These are phyloP conservation scores for Amphiduros pacificus DNA, from an alignment of 2,888 invertebrate genomes.

Conservation along the genomic window DNA sequence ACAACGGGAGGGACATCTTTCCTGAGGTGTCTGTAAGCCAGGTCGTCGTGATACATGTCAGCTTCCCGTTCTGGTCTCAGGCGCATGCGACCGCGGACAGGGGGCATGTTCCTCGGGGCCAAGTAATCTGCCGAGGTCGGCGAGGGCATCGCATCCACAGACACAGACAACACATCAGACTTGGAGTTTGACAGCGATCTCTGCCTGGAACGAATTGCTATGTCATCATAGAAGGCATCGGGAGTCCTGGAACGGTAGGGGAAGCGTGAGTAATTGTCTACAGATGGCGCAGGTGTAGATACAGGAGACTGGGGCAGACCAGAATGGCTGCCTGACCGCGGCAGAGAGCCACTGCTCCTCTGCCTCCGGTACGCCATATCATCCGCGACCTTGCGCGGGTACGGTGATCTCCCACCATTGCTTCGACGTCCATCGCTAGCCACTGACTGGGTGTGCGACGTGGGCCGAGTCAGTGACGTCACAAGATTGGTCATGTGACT, in stretches of 20 bases:
- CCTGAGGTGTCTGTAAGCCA: slow-evolving; percentile 24
- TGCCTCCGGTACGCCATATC: slow-evolving; percentile 31
- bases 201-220: neutral
- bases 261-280: neutral
- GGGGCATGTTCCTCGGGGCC: slow-evolving; percentile 10
- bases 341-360: too few relatives aligned
- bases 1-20: slow-evolving; percentile 22
- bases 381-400: slow-evolving; percentile 26
- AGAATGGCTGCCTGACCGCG: neutral
- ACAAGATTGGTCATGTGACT: neutral
- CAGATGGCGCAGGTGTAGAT: slow-evolving; percentile 3
- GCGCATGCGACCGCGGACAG: slow-evolving; percentile 21
- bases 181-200: neutral
- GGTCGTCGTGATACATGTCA: slow-evolving; percentile 36
- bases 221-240: slow-evolving; percentile 4
- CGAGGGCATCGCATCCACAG: slow-evolving; percentile 12
- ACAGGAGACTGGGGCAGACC: too few relatives aligned
- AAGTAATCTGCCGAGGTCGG: slow-evolving; percentile 31
- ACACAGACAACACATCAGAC: too few relatives aligned
- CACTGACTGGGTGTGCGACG: neutral
- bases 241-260: neutral
- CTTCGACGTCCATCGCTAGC: neutral
- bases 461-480: neutral
- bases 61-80: slow-evolving; percentile 30
- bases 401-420: neutral